Evolutionary conservation across 2,888 invertebrate genomes (phyloP).

Genomic region (Blastobasis adustella): DNA sequence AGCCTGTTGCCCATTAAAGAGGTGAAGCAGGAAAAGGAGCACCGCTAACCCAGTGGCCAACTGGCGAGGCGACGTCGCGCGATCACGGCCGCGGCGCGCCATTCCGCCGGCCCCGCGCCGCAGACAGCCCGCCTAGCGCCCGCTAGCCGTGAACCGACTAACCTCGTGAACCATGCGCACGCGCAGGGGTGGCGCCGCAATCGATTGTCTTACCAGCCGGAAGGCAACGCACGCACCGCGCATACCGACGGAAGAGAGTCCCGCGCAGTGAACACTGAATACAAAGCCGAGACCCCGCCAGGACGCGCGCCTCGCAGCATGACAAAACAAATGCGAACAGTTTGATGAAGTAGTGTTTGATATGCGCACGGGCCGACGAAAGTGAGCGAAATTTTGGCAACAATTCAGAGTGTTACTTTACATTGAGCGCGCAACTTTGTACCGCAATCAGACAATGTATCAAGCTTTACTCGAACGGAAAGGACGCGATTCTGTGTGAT

Average conservation of each 20-base stretch:
- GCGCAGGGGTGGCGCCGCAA: conserved; percentile 49
- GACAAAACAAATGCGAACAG: conserved; percentile 28
- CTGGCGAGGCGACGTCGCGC: conserved; percentile 58
- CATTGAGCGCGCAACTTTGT: conserved; percentile 19
- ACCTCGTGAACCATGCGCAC: conserved; percentile 4
- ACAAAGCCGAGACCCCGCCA: conserved; percentile 38
- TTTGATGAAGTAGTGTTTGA: conserved; percentile 40
- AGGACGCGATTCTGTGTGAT: conserved; percentile 44
- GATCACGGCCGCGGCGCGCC: conserved; percentile 61
- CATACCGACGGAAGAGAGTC: conserved; percentile 68
- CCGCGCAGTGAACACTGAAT: conserved; percentile 56
- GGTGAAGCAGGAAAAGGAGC: conserved; percentile 67
- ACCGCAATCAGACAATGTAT: conserved; percentile 38
- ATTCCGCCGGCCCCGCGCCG: conserved; percentile 54
- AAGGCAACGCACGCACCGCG: conserved; percentile 56
- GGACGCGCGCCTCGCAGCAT: no score
- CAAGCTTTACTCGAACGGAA: conserved; percentile 39
- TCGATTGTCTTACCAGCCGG: conserved; percentile 63
- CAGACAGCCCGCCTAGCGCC: conserved; percentile 25
- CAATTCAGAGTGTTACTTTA: conserved; percentile 20
- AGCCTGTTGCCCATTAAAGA: conserved; percentile 50
- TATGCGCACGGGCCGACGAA: conserved; percentile 43
- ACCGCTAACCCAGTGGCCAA: conserved; percentile 73
- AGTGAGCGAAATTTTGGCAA: conserved; percentile 65
- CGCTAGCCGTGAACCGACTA: conserved; percentile 15